Conservation (phyloP, 1,140 invertebrate species). For the Drosophila kepulauana region DNA sequence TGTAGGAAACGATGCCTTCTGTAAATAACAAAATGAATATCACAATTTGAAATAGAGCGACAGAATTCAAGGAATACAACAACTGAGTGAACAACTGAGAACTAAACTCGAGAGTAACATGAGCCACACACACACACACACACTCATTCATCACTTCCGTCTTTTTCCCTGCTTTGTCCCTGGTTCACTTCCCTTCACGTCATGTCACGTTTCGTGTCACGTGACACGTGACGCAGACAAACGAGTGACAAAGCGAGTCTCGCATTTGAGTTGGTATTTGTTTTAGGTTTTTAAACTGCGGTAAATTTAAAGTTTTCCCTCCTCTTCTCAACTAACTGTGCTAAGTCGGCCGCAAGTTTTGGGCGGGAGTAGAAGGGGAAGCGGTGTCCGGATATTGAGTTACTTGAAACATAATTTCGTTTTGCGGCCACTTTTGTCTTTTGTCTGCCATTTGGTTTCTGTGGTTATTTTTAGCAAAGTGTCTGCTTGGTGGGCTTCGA, state of each 20-base stretch:
- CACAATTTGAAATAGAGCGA: conserved; percentile 36
- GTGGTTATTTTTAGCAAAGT: conserved; percentile 69
- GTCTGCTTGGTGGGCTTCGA: conserved; percentile 3
- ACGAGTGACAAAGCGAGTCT: conserved; percentile 64
- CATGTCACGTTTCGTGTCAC: conserved; percentile 44
- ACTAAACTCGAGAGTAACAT: conserved; percentile 54
- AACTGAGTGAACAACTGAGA: not conserved
- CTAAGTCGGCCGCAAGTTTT: conserved; percentile 22
- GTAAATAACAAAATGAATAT: conserved; percentile 65
- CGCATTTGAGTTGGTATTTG: conserved; percentile 10
- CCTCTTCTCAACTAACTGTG: not conserved
- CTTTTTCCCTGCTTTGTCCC: not conserved
- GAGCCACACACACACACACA: conserved; percentile 29
- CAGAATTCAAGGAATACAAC: conserved; percentile 54
- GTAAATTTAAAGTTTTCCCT: conserved; percentile 66
- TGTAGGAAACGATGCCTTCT: conserved; percentile 94
- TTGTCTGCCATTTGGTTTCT: conserved; percentile 56
- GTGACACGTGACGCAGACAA: conserved; percentile 70
- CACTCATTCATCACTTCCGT: conserved; percentile 43
- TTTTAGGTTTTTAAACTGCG: conserved; percentile 60
- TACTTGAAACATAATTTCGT: conserved; percentile 79
- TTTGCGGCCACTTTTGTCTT: conserved; percentile 65
- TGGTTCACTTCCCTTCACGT: conserved; percentile 25
- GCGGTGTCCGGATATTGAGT: conserved; percentile 61
- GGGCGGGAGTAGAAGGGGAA: not conserved